Percentiles rank a stretch among this genome's conserved stretches.
These are phyloP conservation scores for Apis cerana DNA, from an alignment of 1,140 invertebrate species.

Conservation along the genomic window DNA sequence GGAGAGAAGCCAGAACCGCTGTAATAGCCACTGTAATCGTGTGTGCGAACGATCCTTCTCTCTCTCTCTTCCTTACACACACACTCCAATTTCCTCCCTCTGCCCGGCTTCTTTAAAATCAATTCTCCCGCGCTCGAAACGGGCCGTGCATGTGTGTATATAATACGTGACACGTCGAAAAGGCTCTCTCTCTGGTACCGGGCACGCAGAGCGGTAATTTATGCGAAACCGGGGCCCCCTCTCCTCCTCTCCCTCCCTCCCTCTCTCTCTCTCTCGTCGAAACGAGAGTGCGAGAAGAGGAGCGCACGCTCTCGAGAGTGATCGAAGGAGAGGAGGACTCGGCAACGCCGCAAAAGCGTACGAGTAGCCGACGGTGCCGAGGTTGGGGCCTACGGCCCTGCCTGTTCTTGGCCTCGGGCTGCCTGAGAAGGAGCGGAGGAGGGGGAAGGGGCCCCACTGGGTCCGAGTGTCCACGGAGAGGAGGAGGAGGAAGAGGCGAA, in stretches of 20 bases:
- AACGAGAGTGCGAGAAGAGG: conserved; percentile 44
- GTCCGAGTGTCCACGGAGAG: conserved; percentile 20
- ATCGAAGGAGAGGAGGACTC: conserved; percentile 44
- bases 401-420: conserved; percentile 68
- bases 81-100: no score
- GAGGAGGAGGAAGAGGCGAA: background rate
- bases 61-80: background rate
- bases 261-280: conserved; percentile 11
- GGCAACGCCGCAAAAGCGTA: conserved; percentile 57
- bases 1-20: background rate
- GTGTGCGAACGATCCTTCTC: background rate
- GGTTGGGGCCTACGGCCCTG: conserved; percentile 65
- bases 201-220: conserved; percentile 45
- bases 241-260: no score
- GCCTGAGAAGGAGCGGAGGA: conserved; percentile 5
- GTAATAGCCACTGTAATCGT: conserved; percentile 2
- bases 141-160: background rate
- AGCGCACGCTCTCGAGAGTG: conserved; percentile 5
- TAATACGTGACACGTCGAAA: conserved; percentile 23
- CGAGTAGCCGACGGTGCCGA: conserved; percentile 51
- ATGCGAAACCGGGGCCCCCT: conserved; percentile 38
- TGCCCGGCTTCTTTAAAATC: background rate
- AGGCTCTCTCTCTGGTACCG: background rate
- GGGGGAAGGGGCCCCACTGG: conserved; percentile 48
- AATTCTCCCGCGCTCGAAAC: conserved; percentile 23